phyloP scores from a whole-genome alignment of 1,140 invertebrate species.

The Ceratina australensis region DNA sequence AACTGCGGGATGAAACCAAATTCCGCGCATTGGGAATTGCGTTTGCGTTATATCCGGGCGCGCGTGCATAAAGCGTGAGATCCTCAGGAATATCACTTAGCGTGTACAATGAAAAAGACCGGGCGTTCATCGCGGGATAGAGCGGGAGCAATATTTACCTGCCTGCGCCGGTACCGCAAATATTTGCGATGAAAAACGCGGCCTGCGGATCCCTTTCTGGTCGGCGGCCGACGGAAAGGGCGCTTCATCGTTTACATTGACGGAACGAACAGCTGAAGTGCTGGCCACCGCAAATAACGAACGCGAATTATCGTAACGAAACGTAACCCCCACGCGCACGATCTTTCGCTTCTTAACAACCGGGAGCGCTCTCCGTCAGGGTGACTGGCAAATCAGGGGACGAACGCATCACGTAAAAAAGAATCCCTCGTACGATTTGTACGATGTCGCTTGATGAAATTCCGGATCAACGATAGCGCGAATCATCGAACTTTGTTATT shows the following conservation, averaged over 20 bases:
- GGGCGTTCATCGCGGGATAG: conserved; percentile 21
- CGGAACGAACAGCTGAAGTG: conserved; percentile 27
- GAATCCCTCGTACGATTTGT: background rate
- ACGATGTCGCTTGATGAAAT: no score
- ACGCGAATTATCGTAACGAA: conserved; percentile 50
- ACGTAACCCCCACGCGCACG: conserved; percentile 9
- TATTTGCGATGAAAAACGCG: conserved; percentile 46
- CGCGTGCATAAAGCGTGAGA: background rate
- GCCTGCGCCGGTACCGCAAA: conserved; percentile 27
- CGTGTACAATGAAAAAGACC: conserved; percentile 35
- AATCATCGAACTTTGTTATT: no score
- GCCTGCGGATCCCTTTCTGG: conserved; percentile 11
- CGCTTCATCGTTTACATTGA: conserved; percentile 41
- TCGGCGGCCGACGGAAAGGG: conserved; percentile 6
- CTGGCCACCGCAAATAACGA: conserved; percentile 40
- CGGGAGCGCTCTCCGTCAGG: background rate
- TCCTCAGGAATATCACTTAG: conserved; percentile 50
- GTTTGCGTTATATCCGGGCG: background rate
- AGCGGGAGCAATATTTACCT: conserved; percentile 44
- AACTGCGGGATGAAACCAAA: no score
- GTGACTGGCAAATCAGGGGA: background rate
- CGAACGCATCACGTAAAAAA: background rate
- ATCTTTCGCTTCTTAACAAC: conserved; percentile 33
- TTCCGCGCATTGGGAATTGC: background rate
- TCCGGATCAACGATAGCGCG: no score